Evolutionary conservation across 2,888 invertebrate genomes (phyloP).

Genomic region (Dioctria linearis): DNA sequence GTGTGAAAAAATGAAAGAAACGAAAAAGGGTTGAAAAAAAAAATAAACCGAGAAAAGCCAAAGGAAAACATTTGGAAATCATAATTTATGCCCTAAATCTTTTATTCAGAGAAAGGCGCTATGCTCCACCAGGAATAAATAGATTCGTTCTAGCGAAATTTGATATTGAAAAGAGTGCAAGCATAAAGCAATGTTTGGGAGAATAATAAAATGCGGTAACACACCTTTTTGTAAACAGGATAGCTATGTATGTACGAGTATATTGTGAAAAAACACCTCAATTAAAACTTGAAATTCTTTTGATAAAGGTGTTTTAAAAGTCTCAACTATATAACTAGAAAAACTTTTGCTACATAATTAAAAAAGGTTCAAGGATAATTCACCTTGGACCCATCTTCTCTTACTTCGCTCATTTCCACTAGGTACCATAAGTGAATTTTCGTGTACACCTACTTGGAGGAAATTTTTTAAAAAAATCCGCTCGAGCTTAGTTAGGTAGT

Average conservation of each 20-base stretch:
- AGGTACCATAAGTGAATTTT: constrained; percentile 33
- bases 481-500: not conserved
- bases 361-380: constrained; percentile 12
- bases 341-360: not conserved
- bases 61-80: constrained; percentile 19
- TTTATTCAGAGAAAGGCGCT: constrained; percentile 12
- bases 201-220: no score
- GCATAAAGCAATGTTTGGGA: not conserved
- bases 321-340: not conserved
- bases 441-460: constrained; percentile 3
- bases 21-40: constrained; percentile 20
- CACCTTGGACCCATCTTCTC: no score
- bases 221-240: no score
- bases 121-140: not conserved
- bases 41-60: constrained; percentile 11
- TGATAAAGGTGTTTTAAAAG: not conserved
- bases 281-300: constrained; percentile 1
- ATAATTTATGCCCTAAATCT: constrained; percentile 41
- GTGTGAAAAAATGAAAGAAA: constrained; percentile 25
- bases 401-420: not conserved
- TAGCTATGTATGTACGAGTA: no score
- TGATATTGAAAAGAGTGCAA: constrained; percentile 14
- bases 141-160: constrained; percentile 21
- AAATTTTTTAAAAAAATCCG: constrained; percentile 1
- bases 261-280: constrained; percentile 9